phyloP scores from a whole-genome alignment of 1,140 invertebrate species.

The Alviniconcha marisindica region DNA sequence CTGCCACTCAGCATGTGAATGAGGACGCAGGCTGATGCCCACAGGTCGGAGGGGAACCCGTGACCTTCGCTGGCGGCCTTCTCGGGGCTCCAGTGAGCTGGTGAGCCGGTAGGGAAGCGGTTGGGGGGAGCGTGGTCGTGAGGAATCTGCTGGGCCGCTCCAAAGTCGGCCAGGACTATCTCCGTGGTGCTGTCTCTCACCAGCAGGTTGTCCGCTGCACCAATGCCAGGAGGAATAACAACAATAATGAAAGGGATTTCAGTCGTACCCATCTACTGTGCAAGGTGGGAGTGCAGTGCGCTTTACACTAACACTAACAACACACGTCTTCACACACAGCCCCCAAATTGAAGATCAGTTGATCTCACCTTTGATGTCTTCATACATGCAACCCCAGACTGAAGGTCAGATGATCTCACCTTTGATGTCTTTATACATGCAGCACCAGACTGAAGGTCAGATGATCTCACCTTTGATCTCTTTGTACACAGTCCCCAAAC shows the following conservation, averaged over 20 bases:
- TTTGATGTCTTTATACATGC: constrained; percentile 73
- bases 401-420: constrained; percentile 42
- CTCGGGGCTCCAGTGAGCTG: constrained; percentile 70
- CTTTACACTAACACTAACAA: no score
- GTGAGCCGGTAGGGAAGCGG: constrained; percentile 57
- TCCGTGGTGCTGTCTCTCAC: constrained; percentile 49
- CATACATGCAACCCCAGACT: no score
- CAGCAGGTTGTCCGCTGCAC: constrained; percentile 69
- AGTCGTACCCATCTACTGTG: no score
- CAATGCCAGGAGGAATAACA: background rate
- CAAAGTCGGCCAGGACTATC: constrained; percentile 67
- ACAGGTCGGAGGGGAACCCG: constrained; percentile 67
- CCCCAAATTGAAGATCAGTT: no score
- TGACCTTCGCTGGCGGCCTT: constrained; percentile 66
- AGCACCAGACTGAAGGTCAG: constrained; percentile 58
- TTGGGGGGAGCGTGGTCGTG: constrained; percentile 41
- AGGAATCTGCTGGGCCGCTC: constrained; percentile 53
- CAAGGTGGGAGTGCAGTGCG: no score
- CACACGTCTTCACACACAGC: no score
- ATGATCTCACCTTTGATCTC: constrained; percentile 67
- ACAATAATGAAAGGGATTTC: background rate
- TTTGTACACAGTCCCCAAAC: constrained; percentile 67
- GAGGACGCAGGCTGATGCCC: constrained; percentile 67
- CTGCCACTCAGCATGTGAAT: constrained; percentile 68
- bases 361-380: no score